Conservation (phyloP, 1,140 invertebrate genomes). For the Antheraea pernyi region DNA sequence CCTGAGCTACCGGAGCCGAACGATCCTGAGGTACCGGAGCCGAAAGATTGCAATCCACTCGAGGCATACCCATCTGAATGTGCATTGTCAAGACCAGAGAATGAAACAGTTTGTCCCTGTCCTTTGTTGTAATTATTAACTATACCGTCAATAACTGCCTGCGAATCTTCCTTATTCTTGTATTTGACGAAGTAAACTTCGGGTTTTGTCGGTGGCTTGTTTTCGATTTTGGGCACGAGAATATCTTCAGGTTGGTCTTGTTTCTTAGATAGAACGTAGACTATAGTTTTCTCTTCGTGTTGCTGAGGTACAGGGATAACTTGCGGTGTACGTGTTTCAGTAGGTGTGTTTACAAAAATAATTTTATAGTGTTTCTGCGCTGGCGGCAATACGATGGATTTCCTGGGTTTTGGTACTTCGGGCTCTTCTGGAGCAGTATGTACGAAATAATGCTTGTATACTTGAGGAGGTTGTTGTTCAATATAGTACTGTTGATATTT, state of each 20-base stretch:
- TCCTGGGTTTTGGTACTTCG: slow-evolving; percentile 43
- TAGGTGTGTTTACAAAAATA: slow-evolving; percentile 88
- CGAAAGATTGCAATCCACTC: background rate
- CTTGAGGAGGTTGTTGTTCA: slow-evolving; percentile 54
- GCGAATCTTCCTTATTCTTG: slow-evolving; percentile 62
- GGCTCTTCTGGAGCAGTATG: slow-evolving; percentile 68
- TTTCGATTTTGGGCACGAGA: slow-evolving; percentile 81
- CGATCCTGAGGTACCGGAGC: background rate
- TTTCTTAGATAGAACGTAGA: slow-evolving; percentile 91
- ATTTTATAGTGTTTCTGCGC: slow-evolving; percentile 87
- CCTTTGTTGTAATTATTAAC: slow-evolving; percentile 61
- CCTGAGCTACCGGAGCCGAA: slow-evolving; percentile 8
- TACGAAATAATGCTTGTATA: slow-evolving; percentile 70
- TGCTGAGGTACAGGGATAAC: slow-evolving; percentile 56
- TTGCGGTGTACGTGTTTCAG: slow-evolving; percentile 70
- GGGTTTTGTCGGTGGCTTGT: slow-evolving; percentile 62
- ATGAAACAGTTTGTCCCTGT: slow-evolving; percentile 39
- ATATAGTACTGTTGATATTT: slow-evolving; percentile 53
- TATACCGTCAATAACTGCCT: slow-evolving; percentile 62
- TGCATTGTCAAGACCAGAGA: slow-evolving; percentile 27
- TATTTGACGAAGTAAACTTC: slow-evolving; percentile 72
- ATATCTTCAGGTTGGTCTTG: slow-evolving; percentile 86
- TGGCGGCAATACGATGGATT: slow-evolving; percentile 56
- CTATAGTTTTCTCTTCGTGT: slow-evolving; percentile 90
- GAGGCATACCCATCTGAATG: background rate